phyloP scores from a whole-genome alignment of 2,888 invertebrate genomes.

The Gymnoscelis rufifasciata region DNA sequence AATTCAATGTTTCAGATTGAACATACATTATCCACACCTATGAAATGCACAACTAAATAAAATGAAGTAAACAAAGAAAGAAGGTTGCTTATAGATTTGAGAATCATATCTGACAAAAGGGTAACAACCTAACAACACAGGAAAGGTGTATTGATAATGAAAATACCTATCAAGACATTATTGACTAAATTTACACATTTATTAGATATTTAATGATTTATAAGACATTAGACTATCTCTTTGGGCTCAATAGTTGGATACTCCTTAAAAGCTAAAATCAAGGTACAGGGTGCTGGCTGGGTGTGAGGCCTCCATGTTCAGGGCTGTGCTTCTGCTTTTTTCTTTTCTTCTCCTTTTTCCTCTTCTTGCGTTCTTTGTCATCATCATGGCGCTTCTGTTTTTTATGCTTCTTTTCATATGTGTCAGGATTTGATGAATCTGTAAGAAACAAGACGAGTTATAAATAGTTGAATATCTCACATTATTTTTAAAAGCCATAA shows the following conservation, averaged over 20 bases:
- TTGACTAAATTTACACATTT: no score
- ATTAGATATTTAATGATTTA: neutral
- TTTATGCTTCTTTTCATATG: slow-evolving; percentile 96
- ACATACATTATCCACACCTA: no score
- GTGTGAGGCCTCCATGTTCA: slow-evolving; percentile 85
- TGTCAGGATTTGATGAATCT: slow-evolving; percentile 85
- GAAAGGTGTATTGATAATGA: no score
- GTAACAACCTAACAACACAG: no score
- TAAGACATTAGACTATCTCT: slow-evolving; percentile 38
- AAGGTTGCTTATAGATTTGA: no score
- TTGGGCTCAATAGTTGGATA: slow-evolving; percentile 46
- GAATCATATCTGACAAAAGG: no score
- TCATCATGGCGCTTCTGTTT: slow-evolving; percentile 96
- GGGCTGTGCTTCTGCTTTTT: slow-evolving; percentile 97
- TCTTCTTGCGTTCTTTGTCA: slow-evolving; percentile 94
- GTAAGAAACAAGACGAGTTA: slow-evolving; percentile 22
- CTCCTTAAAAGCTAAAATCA: slow-evolving; percentile 30
- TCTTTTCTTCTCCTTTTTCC: slow-evolving; percentile 96
- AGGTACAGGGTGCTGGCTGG: slow-evolving; percentile 66
- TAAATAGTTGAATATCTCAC: neutral
- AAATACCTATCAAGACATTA: no score
- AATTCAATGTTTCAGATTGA: no score
- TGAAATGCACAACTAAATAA: no score
- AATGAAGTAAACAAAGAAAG: no score
- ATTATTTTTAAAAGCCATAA: neutral